phyloP scores from a whole-genome alignment of 2,888 invertebrate species.

The Sisyra terminalis region DNA sequence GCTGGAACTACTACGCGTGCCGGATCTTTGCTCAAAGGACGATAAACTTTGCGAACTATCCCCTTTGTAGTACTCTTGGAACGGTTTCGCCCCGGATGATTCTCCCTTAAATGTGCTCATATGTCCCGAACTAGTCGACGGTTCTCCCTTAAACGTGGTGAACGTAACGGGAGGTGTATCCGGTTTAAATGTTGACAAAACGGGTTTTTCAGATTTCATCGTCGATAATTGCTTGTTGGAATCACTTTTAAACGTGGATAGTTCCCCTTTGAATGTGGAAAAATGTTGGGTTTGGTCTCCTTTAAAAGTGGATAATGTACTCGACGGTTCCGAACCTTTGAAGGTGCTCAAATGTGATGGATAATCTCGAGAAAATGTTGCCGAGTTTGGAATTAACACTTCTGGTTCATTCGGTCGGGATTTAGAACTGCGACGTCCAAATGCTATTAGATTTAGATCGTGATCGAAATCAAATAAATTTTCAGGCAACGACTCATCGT shows the following conservation, averaged over 20 bases:
- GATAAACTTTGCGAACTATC: slow-evolving; percentile 7
- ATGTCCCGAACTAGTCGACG: neutral
- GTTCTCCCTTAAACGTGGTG: neutral
- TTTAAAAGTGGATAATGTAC: neutral
- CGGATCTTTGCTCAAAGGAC: neutral
- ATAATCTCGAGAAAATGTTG: slow-evolving; percentile 1
- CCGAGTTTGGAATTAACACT: neutral
- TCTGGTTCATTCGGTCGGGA: neutral
- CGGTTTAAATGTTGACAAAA: neutral
- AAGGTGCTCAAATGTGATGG: neutral
- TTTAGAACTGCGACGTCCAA: slow-evolving; percentile 3
- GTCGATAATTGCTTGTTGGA: neutral
- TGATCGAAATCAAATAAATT: slow-evolving; percentile 5
- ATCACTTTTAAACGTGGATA: neutral
- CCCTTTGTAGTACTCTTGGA: slow-evolving; percentile 7
- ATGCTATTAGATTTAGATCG: slow-evolving; percentile 3
- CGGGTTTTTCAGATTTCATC: slow-evolving; percentile 1
- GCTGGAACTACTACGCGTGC: neutral
- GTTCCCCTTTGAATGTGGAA: slow-evolving; percentile 1
- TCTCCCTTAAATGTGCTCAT: slow-evolving; percentile 6
- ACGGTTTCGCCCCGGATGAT: neutral
- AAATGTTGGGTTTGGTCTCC: neutral
- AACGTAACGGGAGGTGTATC: neutral
- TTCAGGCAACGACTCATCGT: slow-evolving; percentile 1
- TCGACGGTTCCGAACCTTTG: neutral